These are phyloP conservation scores for Apamea anceps DNA, from an alignment of 2,888 invertebrate species.

Conservation along the genomic window DNA sequence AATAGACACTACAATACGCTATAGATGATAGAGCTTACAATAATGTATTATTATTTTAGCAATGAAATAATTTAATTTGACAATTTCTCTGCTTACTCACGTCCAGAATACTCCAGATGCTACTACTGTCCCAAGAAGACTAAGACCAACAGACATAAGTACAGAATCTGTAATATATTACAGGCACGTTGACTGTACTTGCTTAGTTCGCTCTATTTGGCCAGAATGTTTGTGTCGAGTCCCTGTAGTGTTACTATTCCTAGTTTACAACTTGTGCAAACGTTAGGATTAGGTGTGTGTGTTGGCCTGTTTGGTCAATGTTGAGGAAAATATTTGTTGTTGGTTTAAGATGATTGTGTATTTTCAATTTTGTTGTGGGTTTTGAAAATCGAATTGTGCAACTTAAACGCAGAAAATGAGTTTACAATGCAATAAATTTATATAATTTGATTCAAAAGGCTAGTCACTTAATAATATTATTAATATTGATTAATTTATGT, in stretches of 20 bases:
- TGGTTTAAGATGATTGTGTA: slow-evolving; percentile 11
- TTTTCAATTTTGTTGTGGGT: neutral
- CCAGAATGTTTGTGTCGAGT: slow-evolving; percentile 58
- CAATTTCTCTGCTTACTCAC: neutral
- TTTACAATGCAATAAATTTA: neutral
- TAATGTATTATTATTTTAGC: no score
- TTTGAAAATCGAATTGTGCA: neutral
- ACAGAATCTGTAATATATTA: slow-evolving; percentile 52
- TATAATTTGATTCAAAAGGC: neutral
- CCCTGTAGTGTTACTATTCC: slow-evolving; percentile 57
- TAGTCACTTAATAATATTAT: neutral
- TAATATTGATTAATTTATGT: neutral
- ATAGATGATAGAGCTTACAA: no score
- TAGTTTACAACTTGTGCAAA: slow-evolving; percentile 63
- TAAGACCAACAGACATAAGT: slow-evolving; percentile 35
- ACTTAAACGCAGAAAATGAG: neutral
- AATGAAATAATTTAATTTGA: neutral
- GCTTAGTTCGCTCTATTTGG: slow-evolving; percentile 61
- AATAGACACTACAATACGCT: neutral
- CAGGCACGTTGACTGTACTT: slow-evolving; percentile 46
- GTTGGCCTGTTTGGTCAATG: slow-evolving; percentile 34
- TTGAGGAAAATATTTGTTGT: slow-evolving; percentile 27
- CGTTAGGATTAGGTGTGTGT: slow-evolving; percentile 40
- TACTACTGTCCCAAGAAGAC: neutral
- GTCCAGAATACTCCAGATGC: neutral